phyloP scores from a whole-genome alignment of 2,797 vertebrate species.

The Lepilemur septentrionalis region DNA sequence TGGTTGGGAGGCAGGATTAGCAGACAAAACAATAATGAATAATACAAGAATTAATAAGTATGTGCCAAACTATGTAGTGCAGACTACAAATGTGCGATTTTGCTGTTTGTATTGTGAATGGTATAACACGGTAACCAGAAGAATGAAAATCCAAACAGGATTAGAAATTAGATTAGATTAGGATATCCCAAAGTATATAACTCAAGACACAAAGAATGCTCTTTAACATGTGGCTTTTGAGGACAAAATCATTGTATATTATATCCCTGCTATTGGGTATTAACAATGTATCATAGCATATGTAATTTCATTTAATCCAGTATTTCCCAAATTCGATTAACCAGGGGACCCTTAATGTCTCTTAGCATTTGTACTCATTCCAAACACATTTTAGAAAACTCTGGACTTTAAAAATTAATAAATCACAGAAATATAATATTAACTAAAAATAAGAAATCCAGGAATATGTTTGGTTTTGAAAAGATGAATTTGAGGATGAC shows the following conservation, averaged over 20 bases:
- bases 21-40: background rate
- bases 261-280: background rate
- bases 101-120: background rate
- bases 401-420: background rate
- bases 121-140: background rate
- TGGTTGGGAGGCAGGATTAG: background rate
- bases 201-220: background rate
- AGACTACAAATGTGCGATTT: background rate
- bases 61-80: background rate
- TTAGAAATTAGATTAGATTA: constrained; percentile 1
- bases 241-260: background rate
- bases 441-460: constrained; percentile 13
- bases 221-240: background rate
- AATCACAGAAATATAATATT: background rate
- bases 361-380: background rate
- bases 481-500: background rate
- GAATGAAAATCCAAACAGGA: constrained; percentile 42
- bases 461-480: background rate
- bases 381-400: constrained; percentile 1
- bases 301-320: background rate
- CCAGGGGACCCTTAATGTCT: background rate
- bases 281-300: background rate
- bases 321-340: constrained; percentile 54
- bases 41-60: background rate
- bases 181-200: background rate